Base-by-base conservation (phyloP, 2,888 invertebrate species). In the Chrysolina oricalcia region DNA sequence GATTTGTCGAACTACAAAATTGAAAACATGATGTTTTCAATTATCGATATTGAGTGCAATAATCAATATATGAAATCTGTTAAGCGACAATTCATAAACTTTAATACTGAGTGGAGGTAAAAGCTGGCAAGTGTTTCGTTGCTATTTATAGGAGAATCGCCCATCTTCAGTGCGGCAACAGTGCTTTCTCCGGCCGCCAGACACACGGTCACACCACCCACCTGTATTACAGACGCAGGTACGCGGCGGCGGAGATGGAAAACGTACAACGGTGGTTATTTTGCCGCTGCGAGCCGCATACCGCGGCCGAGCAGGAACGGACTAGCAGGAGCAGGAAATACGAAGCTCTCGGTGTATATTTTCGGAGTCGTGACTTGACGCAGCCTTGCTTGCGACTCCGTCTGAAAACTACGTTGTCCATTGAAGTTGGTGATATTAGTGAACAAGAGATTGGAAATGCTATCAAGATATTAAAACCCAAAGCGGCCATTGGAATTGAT, bases 121-220 rank as follows among this genome's bases (percentile, higher is more conserved):
- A 35, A 35, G 4, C 5, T 27, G 27, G 27, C 5, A 27, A 5
- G 8, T 35, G 8, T 35, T 35, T 35, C 8, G 8, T 70, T 63
- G 70, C 19, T 10, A 27, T 53, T 43, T 59, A 27, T 46, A 23
- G 21, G 46, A 67, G 11, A 41, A 23, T 59, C 41, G 11, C 13
- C 10, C 19, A n/a, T 13, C 10, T 17, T 27, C 27, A 50, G n/a
- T 27, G 21, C 62, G 73, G 67, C 76, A 76, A 73, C 73, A 43
- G 6, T 17, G 76, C 70, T 23, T 59, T 3, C 8, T 8, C 23
- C 9, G 63, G 62, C 69, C 72, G 73, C 70, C 75, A 79, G 75
- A 77, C 77, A 78, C 76, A 74, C 73, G 75, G 73, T 73, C 76
- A 80, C 81, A 80, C 78, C 81, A 81, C 81, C 81, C 78, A 80